A percentile compares a stretch with the other conserved stretches of the same genome.
These are phyloP conservation scores for Nothobranchius furzeri DNA, from an alignment of 2,113 vertebrate species.

Conservation along the genomic window DNA sequence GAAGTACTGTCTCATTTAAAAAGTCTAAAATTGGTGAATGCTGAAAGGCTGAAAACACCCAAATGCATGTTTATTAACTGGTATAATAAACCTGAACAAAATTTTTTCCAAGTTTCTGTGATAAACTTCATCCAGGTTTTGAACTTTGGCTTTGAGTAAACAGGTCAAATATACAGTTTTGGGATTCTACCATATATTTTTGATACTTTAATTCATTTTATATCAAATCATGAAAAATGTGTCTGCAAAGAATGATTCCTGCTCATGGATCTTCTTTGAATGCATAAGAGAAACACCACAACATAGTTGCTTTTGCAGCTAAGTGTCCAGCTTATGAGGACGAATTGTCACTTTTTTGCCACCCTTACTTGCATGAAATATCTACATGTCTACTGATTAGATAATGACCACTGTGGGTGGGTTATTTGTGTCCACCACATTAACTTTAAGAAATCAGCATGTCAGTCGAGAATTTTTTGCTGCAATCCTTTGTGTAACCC, in stretches of 20 bases:
- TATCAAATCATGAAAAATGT: not conserved
- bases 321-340: slow-evolving; percentile 34
- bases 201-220: not conserved
- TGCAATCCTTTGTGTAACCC: slow-evolving; percentile 12
- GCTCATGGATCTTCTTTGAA: not conserved
- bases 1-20: too few relatives aligned
- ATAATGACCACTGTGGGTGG: slow-evolving; percentile 25
- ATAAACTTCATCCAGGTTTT: too few relatives aligned
- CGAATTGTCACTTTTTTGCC: slow-evolving; percentile 47
- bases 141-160: not conserved
- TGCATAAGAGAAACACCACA: slow-evolving; percentile 17
- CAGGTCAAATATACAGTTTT: slow-evolving; percentile 15
- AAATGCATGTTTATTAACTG: too few relatives aligned
- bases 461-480: not conserved
- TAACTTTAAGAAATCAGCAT: slow-evolving; percentile 15
- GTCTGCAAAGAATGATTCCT: not conserved
- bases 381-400: slow-evolving; percentile 42
- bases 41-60: too few relatives aligned
- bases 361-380: slow-evolving; percentile 43
- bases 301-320: slow-evolving; percentile 33
- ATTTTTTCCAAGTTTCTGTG: too few relatives aligned
- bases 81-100: too few relatives aligned
- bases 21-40: too few relatives aligned
- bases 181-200: not conserved
- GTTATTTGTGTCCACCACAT: slow-evolving; percentile 16